These are phyloP conservation scores for Oegoconia quadripuncta DNA, from an alignment of 2,888 invertebrate genomes.

Conservation along the genomic window DNA sequence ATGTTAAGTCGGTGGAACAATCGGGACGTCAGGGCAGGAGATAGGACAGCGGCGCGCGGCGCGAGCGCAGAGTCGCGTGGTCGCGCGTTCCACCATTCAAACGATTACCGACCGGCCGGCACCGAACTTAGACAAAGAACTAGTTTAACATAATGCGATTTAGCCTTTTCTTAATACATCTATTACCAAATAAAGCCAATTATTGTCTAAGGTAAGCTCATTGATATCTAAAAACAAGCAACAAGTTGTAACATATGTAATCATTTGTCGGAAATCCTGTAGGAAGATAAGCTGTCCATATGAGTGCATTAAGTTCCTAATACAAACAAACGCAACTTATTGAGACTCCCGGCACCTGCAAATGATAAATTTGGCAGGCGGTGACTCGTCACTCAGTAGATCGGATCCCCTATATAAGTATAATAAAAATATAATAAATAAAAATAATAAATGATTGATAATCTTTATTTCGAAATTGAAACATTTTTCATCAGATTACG, in stretches of 20 bases:
- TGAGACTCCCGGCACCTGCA: too few species aligned
- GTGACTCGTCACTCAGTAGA: too few species aligned
- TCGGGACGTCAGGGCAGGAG: constrained; percentile 57
- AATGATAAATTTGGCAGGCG: too few species aligned
- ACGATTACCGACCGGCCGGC: constrained; percentile 22
- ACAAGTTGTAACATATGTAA: constrained; percentile 33
- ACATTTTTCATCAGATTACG: too few species aligned
- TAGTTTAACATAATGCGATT: constrained; percentile 64
- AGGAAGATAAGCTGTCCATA: background rate
- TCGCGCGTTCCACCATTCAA: constrained; percentile 1
- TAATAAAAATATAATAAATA: too few species aligned
- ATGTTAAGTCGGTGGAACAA: constrained; percentile 75
- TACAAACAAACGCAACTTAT: too few species aligned
- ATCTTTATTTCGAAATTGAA: too few species aligned
- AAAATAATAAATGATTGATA: too few species aligned
- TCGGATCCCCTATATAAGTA: too few species aligned
- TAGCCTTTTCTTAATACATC: constrained; percentile 47
- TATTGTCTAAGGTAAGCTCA: constrained; percentile 51
- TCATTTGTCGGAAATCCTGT: constrained; percentile 23
- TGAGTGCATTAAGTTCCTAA: too few species aligned
- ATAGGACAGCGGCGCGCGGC: constrained; percentile 32
- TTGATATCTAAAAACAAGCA: constrained; percentile 31
- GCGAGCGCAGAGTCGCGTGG: constrained; percentile 23
- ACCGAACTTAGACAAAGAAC: constrained; percentile 55
- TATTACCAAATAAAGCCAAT: constrained; percentile 41